Evolutionary conservation across 2,113 vertebrate genomes (phyloP), one percentile per base, ranked within the genome.

Genomic region (Nematolebias whitei): DNA sequence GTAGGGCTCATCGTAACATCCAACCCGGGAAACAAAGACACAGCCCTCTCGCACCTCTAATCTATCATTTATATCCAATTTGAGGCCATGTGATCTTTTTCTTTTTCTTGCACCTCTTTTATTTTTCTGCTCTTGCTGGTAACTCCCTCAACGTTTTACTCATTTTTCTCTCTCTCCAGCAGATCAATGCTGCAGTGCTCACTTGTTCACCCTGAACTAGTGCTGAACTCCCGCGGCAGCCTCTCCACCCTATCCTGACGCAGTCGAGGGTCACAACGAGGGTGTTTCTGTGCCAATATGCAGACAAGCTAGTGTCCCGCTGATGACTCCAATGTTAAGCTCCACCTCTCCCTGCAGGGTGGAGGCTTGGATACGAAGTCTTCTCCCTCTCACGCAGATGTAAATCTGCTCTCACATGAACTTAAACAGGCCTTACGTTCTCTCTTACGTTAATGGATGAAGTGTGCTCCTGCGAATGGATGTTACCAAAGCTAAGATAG

Each of bases 11-110:
- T 85, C 76, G 85, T 60, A 81, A 82, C 81, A 90, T 83, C 74
- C 79, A 67, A 62, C 62, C 65, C 44, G 63, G 71, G 71, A 68
- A 84, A 84, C 80, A 82, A 77, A 86, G 79, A 92, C 87, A 89
- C 77, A 80, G 63, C 79, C 87, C 70, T 89, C 91, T 90, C 72
- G 80, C 89, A 93, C 85, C 83, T 16, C 62, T 87, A 89, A 91
- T 94, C 90, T 93, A 94, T 94, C 92, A 94, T 94, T 94, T 92
- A 95, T 92, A 91, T 88, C 86, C 83, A 88, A 85, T 91, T 81
- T 86, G 76, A 84, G 65, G 69, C 63, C 49, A 59, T 60, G 50
- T 79, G 76, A 82, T 82, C 69, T 3, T 29, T 29, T 35, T 35
- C 5, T 35, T 35, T 80, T 84, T 64, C 80, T 82, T 74, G 71